A percentile compares a stretch with the other conserved stretches of the same genome.
These are phyloP conservation scores for Cerastoderma edule DNA, from an alignment of 2,888 invertebrate genomes.

Conservation along the genomic window DNA sequence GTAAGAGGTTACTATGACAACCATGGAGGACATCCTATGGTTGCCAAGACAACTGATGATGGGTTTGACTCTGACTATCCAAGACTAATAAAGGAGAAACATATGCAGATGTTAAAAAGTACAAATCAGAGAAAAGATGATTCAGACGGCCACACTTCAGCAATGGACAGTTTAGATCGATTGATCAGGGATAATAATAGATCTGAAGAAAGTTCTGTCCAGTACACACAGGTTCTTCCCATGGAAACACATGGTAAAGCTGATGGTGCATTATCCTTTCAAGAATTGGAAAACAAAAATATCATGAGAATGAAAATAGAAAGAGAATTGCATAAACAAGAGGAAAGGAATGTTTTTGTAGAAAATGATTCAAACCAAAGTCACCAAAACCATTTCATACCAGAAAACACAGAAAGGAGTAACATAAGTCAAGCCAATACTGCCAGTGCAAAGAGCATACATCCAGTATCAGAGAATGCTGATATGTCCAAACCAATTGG, in stretches of 20 bases:
- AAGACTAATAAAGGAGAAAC: constrained; percentile 15
- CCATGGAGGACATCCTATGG: neutral
- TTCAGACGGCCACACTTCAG: neutral
- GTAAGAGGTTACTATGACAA: no score
- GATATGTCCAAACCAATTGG: neutral
- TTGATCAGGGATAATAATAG: neutral
- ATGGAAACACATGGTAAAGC: neutral
- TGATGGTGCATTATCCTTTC: no score
- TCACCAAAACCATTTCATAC: neutral
- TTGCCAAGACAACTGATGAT: neutral
- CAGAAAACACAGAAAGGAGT: neutral
- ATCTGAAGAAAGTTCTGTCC: neutral
- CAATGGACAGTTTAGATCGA: neutral
- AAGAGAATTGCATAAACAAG: neutral
- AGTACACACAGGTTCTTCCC: constrained; percentile 16
- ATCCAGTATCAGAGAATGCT: neutral
- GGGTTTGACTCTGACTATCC: constrained; percentile 10
- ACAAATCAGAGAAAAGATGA: neutral
- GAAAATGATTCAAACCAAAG: neutral
- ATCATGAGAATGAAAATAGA: neutral
- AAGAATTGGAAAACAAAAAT: neutral
- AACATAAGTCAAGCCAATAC: neutral
- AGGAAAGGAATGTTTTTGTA: neutral
- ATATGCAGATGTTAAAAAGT: constrained; percentile 1
- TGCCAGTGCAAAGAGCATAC: neutral